Conservation (phyloP, 2,888 invertebrate genomes). For the Drosophila subsilvestris region DNA sequence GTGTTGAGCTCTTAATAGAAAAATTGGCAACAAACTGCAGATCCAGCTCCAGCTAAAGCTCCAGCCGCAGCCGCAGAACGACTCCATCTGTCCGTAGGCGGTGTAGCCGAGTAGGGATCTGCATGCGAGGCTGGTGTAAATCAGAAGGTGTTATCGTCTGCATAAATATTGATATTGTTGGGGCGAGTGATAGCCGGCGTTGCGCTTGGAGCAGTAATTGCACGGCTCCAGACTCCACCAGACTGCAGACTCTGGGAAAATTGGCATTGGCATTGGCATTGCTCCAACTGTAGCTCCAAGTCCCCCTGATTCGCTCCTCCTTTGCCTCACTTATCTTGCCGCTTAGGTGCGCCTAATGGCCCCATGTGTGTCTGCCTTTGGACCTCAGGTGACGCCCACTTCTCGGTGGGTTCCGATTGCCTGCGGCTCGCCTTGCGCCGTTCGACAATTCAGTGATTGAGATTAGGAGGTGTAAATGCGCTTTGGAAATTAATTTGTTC, state of each 20-base stretch:
- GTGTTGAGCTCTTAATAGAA: constrained; percentile 82
- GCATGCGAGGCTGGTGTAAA: constrained; percentile 78
- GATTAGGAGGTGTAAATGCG: constrained; percentile 81
- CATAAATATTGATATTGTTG: constrained; percentile 83
- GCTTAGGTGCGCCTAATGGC: constrained; percentile 77
- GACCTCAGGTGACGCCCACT: constrained; percentile 61
- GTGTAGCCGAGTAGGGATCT: constrained; percentile 54
- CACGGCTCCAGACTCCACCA: constrained; percentile 44
- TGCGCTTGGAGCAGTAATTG: constrained; percentile 74
- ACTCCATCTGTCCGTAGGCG: constrained; percentile 42
- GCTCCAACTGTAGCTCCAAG: constrained; percentile 17
- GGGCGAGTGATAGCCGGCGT: constrained; percentile 75
- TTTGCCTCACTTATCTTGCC: constrained; percentile 65
- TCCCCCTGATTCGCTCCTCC: constrained; percentile 7
- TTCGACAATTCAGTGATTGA: constrained; percentile 74
- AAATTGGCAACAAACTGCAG: constrained; percentile 47
- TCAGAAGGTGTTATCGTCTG: constrained; percentile 83
- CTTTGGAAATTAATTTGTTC: constrained; percentile 78
- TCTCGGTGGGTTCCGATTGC: constrained; percentile 47
- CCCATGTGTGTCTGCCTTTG: constrained; percentile 39
- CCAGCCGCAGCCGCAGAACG: constrained; percentile 3
- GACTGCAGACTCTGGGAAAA: constrained; percentile 61
- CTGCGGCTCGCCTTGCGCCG: constrained; percentile 47
- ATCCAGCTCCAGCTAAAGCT: constrained; percentile 20
- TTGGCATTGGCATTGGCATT: constrained; percentile 56